Percentiles rank a stretch among this genome's conserved stretches.
phyloP scores from a whole-genome alignment of 37 sponge, comb jelly and placozoan species.

The Tethya wilhelma region DNA sequence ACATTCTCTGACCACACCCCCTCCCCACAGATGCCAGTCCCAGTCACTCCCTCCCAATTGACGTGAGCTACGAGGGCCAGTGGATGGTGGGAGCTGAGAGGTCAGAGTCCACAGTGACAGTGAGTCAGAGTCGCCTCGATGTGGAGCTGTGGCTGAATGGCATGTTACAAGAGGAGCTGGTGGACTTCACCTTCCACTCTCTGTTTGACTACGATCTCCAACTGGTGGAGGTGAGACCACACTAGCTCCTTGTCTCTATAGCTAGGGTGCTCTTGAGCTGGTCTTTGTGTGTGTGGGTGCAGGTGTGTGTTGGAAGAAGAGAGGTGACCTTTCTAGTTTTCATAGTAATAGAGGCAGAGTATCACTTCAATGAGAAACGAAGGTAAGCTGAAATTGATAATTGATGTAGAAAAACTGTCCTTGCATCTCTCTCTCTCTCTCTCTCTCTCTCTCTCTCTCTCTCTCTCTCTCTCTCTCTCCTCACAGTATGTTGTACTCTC shows the following conservation, averaged over 20 bases:
- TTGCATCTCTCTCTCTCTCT: no score
- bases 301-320: conserved; percentile 11
- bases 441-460: neutral
- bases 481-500: neutral
- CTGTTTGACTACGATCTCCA: conserved; percentile 41
- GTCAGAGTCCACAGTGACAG: neutral
- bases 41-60: neutral
- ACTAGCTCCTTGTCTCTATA: no score
- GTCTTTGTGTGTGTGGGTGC: neutral
- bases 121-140: conserved; percentile 26
- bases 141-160: conserved; percentile 34
- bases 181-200: conserved; percentile 22
- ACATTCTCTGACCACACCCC: neutral
- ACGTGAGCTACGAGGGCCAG: neutral
- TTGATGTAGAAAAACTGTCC: no score
- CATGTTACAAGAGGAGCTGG: neutral
- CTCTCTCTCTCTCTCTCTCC: conserved; percentile 4
- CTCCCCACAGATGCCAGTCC: neutral
- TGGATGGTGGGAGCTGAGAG: neutral
- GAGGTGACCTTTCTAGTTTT: no score
- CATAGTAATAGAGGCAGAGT: no score
- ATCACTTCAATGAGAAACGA: no score
- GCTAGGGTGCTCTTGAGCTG: neutral
- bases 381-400: no score
- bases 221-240: conserved; percentile 34